Base-by-base conservation (phyloP, 2,888 invertebrate genomes). In the Mesochorus sp. region DNA sequence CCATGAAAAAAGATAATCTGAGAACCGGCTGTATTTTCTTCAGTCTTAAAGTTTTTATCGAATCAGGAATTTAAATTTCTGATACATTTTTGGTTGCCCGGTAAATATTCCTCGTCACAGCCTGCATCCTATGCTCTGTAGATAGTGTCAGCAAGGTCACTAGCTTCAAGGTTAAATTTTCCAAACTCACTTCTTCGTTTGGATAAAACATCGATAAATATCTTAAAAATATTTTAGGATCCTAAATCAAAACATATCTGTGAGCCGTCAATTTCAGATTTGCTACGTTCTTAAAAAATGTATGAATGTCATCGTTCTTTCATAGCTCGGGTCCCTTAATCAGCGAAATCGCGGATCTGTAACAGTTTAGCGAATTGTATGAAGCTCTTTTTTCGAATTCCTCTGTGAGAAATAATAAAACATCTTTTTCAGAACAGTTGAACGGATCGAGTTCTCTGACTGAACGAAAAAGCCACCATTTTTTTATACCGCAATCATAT, bases 111-210 rank as follows among this genome's bases (percentile, higher is more conserved):
- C 61, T 37, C 19, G 49, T 62, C 26, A 75, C 24, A 3, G 72
- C 72, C 51, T 75, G 78, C 67, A 75, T 78, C 17, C 78, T 39
- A 55, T 80, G 78, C 0, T 66, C 80, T 3, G 72, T 80, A 31
- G 44, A 39, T 17, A 78, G 21, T n/a, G 78, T 72, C 39, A 76
- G 17, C 24, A 80, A 44, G 8, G 76, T 79, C 14, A 64, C 76
- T 6, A 73, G 14, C 28, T 76, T 79, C 26, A 61, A 57, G n/a
- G 76, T 55, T 6, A 73, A 28, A 0, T 28, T 14, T 61, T 79
- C 64, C n/a, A 76, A 72, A 61, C 47, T 42, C 17, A 73, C 37
- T 14, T 53, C 59, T 31, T 71, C 39, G 24, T 64, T 49, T 26
- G 76, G 76, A 51, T 59, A 57, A 0, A n/a, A 59, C 12, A 24